Evolutionary conservation across 2,797 vertebrate genomes (phyloP).

Genomic region (Morus bassanus): DNA sequence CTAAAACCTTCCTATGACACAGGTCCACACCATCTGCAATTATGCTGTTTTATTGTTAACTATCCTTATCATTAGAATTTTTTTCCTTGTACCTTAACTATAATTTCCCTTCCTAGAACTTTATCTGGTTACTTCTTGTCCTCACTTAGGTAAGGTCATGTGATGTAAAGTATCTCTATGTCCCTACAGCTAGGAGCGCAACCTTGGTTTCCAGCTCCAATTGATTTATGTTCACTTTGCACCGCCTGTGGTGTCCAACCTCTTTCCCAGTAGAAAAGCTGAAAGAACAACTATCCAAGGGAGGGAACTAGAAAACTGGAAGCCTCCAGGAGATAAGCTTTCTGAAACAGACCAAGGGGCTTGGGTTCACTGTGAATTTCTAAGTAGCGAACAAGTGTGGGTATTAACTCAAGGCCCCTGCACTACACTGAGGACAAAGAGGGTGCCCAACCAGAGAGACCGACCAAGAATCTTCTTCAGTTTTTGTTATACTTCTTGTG

Average conservation of each 20-base stretch:
- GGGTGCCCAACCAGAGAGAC: not conserved
- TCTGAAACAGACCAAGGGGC: not conserved
- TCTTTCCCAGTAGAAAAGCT: not conserved
- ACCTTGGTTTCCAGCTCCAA: not conserved
- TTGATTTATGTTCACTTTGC: not conserved
- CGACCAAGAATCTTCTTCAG: not conserved
- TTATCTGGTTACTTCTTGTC: not conserved
- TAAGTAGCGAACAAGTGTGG: not conserved
- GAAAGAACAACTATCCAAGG: not conserved
- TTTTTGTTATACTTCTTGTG: not conserved
- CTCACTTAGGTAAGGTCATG: not conserved
- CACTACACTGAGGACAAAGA: not conserved
- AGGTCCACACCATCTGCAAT: not conserved
- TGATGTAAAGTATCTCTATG: not conserved
- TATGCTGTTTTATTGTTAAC: not conserved
- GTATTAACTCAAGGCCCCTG: not conserved
- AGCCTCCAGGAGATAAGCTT: not conserved
- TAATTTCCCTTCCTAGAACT: not conserved
- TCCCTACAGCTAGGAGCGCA: not conserved
- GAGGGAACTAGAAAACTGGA: not conserved
- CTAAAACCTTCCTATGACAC: not conserved
- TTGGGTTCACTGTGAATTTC: not conserved
- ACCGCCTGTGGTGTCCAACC: not conserved
- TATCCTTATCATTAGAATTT: not conserved
- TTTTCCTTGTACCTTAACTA: not conserved